Base-by-base conservation (phyloP, 2,888 invertebrate genomes). In the Hofmannophila pseudospretella region DNA sequence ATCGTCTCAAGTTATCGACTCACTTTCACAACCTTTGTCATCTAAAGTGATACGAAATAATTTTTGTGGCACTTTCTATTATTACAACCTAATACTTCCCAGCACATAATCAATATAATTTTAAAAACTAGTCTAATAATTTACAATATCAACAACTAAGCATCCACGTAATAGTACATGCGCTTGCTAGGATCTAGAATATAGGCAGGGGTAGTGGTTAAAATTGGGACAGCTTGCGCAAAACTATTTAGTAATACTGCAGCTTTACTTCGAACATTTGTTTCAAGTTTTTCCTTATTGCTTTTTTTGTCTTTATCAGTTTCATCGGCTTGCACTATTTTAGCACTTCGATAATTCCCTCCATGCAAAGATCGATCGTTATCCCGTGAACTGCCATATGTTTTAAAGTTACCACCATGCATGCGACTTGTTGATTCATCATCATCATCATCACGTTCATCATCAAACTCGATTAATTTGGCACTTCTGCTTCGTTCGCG, bases 151-250 rank as follows among this genome's bases (percentile, higher is more conserved):
- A 27, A 20, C 26, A 58, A 19, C 37, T 30, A 66, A 11, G 58
- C 51, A 47, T 86, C 86, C 10, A 85, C 81, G 42, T 84, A 88
- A 50, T 82, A 88, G 55, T 88, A 88, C 78, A 81, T 81, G 47
- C 88, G 66, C 65, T 88, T 85, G 44, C 87, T 85, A 16, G 88
- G 88, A 50, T 88, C 86, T 55, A 84, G 55, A 45, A 87, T 88
- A 38, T 71, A 87, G 1, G 60, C 59, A 8, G 80, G 76, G 0
- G 79, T 77, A 1, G 76, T 79, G 0, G 84, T 78, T 7, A 84
- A 49, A 38, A 77, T 58, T 1, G 85, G 80, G 3, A 68, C 71
- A 8, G 75, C 80, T 49, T 76, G 73, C 7, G 68, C 85, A 49
- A 79, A 82, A 34, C 72, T 79, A 22, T 71, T 78, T 2, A 87